Evolutionary conservation across 1,140 invertebrate genomes (phyloP), one percentile per base, ranked within the genome.

Genomic region (Macrobrachium nipponense): DNA sequence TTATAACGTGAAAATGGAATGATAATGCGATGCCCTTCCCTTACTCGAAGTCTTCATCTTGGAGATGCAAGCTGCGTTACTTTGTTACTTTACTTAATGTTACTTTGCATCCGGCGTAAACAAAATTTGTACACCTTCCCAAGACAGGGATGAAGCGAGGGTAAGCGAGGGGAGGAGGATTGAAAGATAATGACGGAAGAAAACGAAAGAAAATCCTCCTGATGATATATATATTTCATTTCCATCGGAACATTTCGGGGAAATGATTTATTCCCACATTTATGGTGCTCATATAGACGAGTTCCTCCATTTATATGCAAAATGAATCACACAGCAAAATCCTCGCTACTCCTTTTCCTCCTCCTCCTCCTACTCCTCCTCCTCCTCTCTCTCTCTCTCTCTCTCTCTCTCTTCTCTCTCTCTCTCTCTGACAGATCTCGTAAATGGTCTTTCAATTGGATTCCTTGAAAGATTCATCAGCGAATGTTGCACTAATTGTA

Each of bases 221-320:
- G 51, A 51, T 12, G 51, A 51, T 51, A 51, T 60, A 62, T 79
- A 79, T 79, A 79, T 79, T 79, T 79, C 77, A 79, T 79, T 79
- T 79, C 59, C 77, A 79, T 64, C 77, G 62, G 77, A 79, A 79
- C 59, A 79, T 79, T 79, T 79, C 36, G 77, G 51, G 61, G 60
- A 58, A 62, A 79, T 79, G 77, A 79, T 79, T 79, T 79, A 79
- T 79, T 60, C 60, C 12, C 77, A 62, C 77, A 79, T 79, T 79
- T 62, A 79, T 61, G 59, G 77, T 27, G 6, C 60, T 79, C 60
- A 79, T 79, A 79, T 79, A 79, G 77, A 79, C 59, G 59, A 79
- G 60, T 60, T 27, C 58, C 77, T 62, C 77, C 77, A 79, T 79
- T 79, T 79, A 79, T 79, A 79, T 79, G 77, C 77, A 79, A 79